A percentile compares a stretch with the other conserved stretches of the same genome.
These are phyloP conservation scores for Paramuricea clavata DNA, from an alignment of 92 coral and sea anemone genomes.

Conservation along the genomic window DNA sequence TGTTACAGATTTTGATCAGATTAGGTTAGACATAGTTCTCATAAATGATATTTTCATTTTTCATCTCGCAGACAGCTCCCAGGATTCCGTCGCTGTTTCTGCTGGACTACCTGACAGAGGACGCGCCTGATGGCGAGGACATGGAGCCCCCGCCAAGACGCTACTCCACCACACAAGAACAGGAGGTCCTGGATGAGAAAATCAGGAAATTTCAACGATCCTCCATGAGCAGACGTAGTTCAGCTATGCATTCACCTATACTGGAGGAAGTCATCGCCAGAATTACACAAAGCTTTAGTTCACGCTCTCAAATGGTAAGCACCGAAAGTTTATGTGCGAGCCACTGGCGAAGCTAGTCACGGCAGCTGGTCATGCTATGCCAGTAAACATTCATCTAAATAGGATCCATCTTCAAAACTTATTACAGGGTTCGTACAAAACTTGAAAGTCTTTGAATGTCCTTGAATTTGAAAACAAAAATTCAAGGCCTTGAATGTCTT, in stretches of 20 bases:
- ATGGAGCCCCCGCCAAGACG: slow-evolving; percentile 2
- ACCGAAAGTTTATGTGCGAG: background rate
- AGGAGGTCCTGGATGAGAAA: slow-evolving; percentile 31
- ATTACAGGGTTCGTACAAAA: too few species aligned
- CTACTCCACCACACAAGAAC: slow-evolving; percentile 25
- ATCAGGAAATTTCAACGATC: slow-evolving; percentile 26
- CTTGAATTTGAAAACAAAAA: too few species aligned
- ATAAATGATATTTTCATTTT: background rate
- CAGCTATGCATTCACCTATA: slow-evolving; percentile 29
- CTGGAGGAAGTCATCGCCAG: slow-evolving; percentile 32
- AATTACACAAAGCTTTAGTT: slow-evolving; percentile 36
- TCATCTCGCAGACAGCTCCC: background rate
- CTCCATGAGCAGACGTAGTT: slow-evolving; percentile 32
- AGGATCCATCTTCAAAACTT: too few species aligned
- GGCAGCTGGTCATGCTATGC: too few species aligned
- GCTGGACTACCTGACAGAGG: slow-evolving; percentile 3
- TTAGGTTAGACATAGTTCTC: background rate
- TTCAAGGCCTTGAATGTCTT: too few species aligned
- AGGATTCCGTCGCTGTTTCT: background rate
- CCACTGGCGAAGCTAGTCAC: too few species aligned
- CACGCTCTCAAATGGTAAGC: slow-evolving; percentile 35
- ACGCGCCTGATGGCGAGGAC: background rate
- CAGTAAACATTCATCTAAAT: too few species aligned
- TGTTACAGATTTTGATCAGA: too few species aligned
- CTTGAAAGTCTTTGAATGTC: too few species aligned